Evolutionary conservation across 2,113 vertebrate genomes (phyloP), one percentile per base, ranked within the genome.

Genomic region (Cyrtonyx montezumae): DNA sequence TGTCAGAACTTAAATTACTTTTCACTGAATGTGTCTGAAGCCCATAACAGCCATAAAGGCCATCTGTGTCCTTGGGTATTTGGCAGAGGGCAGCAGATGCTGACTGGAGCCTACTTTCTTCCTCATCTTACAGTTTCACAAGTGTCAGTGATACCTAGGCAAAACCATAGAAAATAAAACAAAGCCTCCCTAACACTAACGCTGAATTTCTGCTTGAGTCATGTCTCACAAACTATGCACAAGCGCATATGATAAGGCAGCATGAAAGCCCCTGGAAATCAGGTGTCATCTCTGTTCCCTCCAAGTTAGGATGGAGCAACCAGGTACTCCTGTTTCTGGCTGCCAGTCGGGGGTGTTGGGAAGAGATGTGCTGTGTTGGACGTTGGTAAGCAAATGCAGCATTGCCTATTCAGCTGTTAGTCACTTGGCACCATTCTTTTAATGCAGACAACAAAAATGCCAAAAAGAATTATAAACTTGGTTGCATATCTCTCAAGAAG

Each of bases 1-100:
- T 94, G 93, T 81, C 94, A 88, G 79, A 90, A 96, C 94, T 96
- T 88, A 95, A 96, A 96, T 93, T 95, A 78, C 90, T 94, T 96
- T 93, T 95, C 92, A 91, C 67, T 88, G 88, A 94, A 91, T 93
- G 62, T 86, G 89, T 55, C 86, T 93, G 92, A 84, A 89, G 82
- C 89, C 95, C 88, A 94, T 94, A 91, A 91, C 36, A 77, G 90
- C 51, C 93, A 92, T 75, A 87, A 87, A 90, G 93, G 79, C 91
- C 87, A 94, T 94, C 92, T 95, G 90, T 10, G n/a, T 58, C 93
- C 69, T 76, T 1, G 1, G 84, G 69, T 61, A 2, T 69, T 84
- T 92, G 61, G 76, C 6, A 0, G 30, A 86, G 22, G 34, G 62
- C 61, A 66, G 78, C 0, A 0, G 65, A 82, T 90, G 77, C 69